These are phyloP conservation scores for Drosophila equinoxialis DNA, from an alignment of 1,140 invertebrate genomes.

Conservation along the genomic window DNA sequence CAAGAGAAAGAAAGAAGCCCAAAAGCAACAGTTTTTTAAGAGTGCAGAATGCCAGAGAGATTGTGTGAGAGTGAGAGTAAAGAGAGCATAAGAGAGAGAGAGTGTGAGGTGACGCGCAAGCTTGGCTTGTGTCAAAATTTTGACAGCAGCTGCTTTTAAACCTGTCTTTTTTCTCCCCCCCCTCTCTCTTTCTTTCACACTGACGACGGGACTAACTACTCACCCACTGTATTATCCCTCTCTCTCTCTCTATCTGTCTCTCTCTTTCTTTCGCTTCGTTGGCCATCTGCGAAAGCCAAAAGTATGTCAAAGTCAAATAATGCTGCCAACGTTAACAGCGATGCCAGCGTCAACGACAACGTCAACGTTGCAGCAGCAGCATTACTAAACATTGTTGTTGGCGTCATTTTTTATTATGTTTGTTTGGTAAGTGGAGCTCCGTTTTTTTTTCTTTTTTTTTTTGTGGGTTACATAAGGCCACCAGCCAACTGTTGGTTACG, in stretches of 20 bases:
- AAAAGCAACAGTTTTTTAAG: slow-evolving; percentile 62
- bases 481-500: slow-evolving; percentile 75
- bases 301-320: slow-evolving; percentile 82
- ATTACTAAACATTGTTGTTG: slow-evolving; percentile 57
- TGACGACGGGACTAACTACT: not conserved
- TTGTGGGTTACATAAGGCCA: slow-evolving; percentile 63
- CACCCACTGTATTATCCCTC: not conserved
- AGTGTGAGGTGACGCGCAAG: slow-evolving; percentile 37
- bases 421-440: slow-evolving; percentile 76
- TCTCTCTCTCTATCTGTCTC: slow-evolving; percentile 21
- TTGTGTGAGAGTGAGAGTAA: slow-evolving; percentile 4
- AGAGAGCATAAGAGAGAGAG: slow-evolving; percentile 8
- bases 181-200: slow-evolving; percentile 28
- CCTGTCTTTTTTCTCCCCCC: slow-evolving; percentile 41
- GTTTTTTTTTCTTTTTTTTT: slow-evolving; percentile 15
- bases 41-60: slow-evolving; percentile 11
- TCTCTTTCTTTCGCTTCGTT: slow-evolving; percentile 34
- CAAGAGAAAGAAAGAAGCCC: slow-evolving; percentile 21
- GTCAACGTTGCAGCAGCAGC: slow-evolving; percentile 40
- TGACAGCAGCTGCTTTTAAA: slow-evolving; percentile 41
- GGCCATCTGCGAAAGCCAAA: slow-evolving; percentile 51
- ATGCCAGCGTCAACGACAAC: slow-evolving; percentile 26
- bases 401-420: slow-evolving; percentile 69
- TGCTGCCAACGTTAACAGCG: slow-evolving; percentile 40
- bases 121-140: slow-evolving; percentile 56